Percentiles rank a stretch among this genome's conserved stretches.
phyloP scores from a whole-genome alignment of 2,113 vertebrate species.

The Malaclemys terrapin region DNA sequence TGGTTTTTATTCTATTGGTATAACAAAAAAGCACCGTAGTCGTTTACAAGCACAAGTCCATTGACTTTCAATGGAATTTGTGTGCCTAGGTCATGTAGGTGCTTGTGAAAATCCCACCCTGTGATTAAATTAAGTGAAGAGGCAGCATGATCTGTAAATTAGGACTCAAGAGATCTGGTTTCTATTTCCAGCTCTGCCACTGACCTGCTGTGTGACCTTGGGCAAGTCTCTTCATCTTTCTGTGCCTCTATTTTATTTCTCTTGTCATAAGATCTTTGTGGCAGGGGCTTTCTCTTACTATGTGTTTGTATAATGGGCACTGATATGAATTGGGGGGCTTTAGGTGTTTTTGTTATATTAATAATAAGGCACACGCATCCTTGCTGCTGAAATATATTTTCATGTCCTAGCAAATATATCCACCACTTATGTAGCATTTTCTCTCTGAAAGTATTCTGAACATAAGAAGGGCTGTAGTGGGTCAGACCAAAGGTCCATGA shows the following conservation, averaged over 20 bases:
- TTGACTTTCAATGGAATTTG: background rate
- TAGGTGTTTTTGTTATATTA: background rate
- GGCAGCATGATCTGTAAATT: background rate
- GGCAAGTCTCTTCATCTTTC: background rate
- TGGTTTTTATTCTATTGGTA: too few species aligned
- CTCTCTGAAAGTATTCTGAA: background rate
- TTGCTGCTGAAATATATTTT: background rate
- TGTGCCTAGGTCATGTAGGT: background rate
- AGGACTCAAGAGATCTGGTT: background rate
- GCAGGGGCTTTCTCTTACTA: background rate
- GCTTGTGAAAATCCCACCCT: background rate
- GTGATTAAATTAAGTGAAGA: conserved; percentile 20
- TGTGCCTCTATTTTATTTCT: background rate
- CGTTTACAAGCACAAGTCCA: background rate
- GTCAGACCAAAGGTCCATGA: too few species aligned
- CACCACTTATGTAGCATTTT: background rate
- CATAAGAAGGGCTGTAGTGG: too few species aligned
- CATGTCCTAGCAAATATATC: background rate
- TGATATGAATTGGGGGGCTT: background rate
- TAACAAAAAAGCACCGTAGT: background rate
- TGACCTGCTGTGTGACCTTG: background rate
- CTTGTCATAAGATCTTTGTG: background rate
- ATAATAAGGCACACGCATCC: background rate
- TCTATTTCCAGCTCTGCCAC: background rate
- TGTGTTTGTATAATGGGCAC: background rate